Percentiles rank a stretch among this genome's conserved stretches.
Conservation (phyloP, 2,888 invertebrate genomes). For the Salpingus planirostris region DNA sequence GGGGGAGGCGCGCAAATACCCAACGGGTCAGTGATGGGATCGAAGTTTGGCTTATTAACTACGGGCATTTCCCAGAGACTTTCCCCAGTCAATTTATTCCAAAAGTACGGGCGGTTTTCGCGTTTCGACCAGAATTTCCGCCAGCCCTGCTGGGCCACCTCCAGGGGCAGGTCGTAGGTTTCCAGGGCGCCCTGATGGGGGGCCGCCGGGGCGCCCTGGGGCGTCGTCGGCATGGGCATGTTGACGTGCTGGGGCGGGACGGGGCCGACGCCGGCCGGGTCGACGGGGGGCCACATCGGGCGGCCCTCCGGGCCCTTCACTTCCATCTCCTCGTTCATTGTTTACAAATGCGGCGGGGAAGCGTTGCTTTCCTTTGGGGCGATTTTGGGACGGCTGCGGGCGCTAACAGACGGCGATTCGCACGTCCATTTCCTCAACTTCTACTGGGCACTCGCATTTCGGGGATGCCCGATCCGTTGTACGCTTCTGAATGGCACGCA, state of each 20-base stretch:
- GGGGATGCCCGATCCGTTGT: too few species aligned
- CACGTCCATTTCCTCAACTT: too few species aligned
- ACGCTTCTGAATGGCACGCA: too few species aligned
- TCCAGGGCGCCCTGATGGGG: slow-evolving; percentile 42
- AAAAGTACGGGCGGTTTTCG: slow-evolving; percentile 91
- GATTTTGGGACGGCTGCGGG: too few species aligned
- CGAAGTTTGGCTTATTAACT: slow-evolving; percentile 68
- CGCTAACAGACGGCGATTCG: too few species aligned
- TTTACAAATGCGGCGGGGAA: too few species aligned
- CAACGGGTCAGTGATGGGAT: slow-evolving; percentile 61
- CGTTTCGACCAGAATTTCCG: slow-evolving; percentile 94
- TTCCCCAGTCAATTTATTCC: slow-evolving; percentile 92
- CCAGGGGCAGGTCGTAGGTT: slow-evolving; percentile 51
- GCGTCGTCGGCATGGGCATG: slow-evolving; percentile 51
- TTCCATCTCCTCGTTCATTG: slow-evolving; percentile 41
- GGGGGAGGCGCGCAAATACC: slow-evolving; percentile 24
- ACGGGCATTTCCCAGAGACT: slow-evolving; percentile 94
- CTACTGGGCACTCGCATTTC: too few species aligned
- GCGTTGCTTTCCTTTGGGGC: too few species aligned
- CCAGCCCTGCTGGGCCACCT: slow-evolving; percentile 73
- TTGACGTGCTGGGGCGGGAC: slow-evolving; percentile 32
- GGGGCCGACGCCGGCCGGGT: slow-evolving; percentile 28
- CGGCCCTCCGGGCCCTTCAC: slow-evolving; percentile 32
- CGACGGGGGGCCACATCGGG: slow-evolving; percentile 36
- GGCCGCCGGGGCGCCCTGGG: slow-evolving; percentile 48